Evolutionary conservation across 2,113 vertebrate species (phyloP), one percentile per base, ranked within the genome.

Genomic region (Sminthopsis crassicaudata): DNA sequence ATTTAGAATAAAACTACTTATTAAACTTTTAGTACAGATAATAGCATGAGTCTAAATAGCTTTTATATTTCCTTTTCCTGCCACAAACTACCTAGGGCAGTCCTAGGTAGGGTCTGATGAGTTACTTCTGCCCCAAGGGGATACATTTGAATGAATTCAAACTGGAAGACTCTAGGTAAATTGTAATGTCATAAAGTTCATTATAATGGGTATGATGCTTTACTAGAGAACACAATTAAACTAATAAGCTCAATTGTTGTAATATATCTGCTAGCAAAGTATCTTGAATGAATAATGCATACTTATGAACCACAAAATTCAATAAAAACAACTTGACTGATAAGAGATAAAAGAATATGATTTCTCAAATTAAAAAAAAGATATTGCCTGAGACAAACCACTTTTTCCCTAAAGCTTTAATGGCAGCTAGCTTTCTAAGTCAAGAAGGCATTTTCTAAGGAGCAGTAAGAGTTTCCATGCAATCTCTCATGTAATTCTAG

Each of bases 161-260:
- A 54, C 53, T 93, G n/a, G 46, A 76, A 91, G 0, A 90, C 50
- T 22, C 8, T 36, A 94, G 91, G 60, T 92, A 94, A 93, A n/a
- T 93, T 53, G 48, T 60, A 89, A 53, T 48, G 53, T 36, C 42
- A 57, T 46, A 48, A 94, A 93, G 19, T 92, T 92, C 8, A 89
- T 54, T 90, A 67, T 57, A 96, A 90, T 53, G 16, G 36, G 2
- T 84, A 51, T 93, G 60, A 3, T 89, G 92, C 90, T 27, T 92
- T 93, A 54, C 7, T 53, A 89, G 52, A 89, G 57, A 92, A 94
- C 94, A 92, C 22, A 57, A 91, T 92, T 91, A 88, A 96, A 84
- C 88, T 52, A 92, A 88, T 54, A 94, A 60, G n/a, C 4, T 92
- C 92, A 1, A 46, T 67, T 89, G 51, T 53, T 36, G 95, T 53